Evolutionary conservation across 2,797 vertebrate species (phyloP).

Genomic region (Alectoris magna): DNA sequence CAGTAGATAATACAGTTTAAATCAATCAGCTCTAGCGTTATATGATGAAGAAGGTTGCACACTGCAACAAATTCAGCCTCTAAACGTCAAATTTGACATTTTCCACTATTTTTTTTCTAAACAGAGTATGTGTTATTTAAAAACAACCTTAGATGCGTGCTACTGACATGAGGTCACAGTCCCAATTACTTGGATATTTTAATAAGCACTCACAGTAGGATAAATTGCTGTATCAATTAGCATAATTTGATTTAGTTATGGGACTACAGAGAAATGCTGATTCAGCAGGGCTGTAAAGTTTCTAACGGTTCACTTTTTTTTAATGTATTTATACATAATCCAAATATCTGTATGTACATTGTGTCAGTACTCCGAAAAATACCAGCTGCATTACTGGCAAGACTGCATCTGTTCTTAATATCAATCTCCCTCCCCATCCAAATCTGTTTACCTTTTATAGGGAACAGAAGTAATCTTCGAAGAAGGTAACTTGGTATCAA

Average conservation of each 20-base stretch:
- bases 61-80: not conserved
- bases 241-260: not conserved
- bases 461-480: conserved; percentile 21
- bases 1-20: not conserved
- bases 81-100: not conserved
- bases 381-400: not conserved
- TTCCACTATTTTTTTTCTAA: not conserved
- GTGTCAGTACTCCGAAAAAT: not conserved
- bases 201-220: not conserved
- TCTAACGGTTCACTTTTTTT: not conserved
- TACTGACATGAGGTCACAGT: not conserved
- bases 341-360: not conserved
- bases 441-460: not conserved
- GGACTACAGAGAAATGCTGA: too few relatives aligned
- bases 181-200: not conserved
- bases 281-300: not conserved
- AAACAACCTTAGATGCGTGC: not conserved
- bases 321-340: not conserved
- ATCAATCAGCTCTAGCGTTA: not conserved
- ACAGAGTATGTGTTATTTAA: not conserved
- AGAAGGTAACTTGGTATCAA: conserved; percentile 18
- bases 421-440: not conserved
- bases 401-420: not conserved
- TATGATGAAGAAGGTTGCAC: not conserved
- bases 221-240: not conserved